Evolutionary conservation across 2,797 vertebrate genomes (phyloP).

Genomic region (Enteromius thamalakanensis): DNA sequence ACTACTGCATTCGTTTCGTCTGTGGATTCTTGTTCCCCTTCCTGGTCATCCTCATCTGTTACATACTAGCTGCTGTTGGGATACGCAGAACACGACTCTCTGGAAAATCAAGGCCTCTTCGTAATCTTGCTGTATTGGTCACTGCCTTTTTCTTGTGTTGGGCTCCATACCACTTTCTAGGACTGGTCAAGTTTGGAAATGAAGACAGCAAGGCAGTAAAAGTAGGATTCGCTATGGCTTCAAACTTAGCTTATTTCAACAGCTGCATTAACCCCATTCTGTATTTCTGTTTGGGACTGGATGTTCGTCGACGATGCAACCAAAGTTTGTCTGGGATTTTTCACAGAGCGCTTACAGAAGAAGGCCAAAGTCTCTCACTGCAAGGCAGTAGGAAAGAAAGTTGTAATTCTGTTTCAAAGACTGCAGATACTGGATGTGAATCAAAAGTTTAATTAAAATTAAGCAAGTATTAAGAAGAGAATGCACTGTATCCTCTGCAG

Average conservation of each 20-base stretch:
- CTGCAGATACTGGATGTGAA: background rate
- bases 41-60: conserved; percentile 74
- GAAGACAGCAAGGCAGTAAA: conserved; percentile 63
- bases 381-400: conserved; percentile 61
- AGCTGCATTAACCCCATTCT: conserved; percentile 80
- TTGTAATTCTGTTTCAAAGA: background rate
- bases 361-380: conserved; percentile 58
- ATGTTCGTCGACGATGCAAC: conserved; percentile 58
- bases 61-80: conserved; percentile 69
- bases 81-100: conserved; percentile 70
- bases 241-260: conserved; percentile 75
- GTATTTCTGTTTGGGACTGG: conserved; percentile 79
- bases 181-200: conserved; percentile 75
- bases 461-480: background rate
- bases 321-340: conserved; percentile 68
- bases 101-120: conserved; percentile 70
- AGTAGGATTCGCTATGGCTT: conserved; percentile 65
- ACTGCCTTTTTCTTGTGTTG: conserved; percentile 80
- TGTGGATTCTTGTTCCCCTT: conserved; percentile 78
- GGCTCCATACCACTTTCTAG: conserved; percentile 78
- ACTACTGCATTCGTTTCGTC: too few relatives aligned
- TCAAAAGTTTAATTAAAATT: conserved; percentile 10
- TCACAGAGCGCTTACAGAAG: conserved; percentile 66
- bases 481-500: background rate
- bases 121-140: conserved; percentile 71